phyloP scores from a whole-genome alignment of 2,888 invertebrate genomes.

The Hypomecis atomaria region DNA sequence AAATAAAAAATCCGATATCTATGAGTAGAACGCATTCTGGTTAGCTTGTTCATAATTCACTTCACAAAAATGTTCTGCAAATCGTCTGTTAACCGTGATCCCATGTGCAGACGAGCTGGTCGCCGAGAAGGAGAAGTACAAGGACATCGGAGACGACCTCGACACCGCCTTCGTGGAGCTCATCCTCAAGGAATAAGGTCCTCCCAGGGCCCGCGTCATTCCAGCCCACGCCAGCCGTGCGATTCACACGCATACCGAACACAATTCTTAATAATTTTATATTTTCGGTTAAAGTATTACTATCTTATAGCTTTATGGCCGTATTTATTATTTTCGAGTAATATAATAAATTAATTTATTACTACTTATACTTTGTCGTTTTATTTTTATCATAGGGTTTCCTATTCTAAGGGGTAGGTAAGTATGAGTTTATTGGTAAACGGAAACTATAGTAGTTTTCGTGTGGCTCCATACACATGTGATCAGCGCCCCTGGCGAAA shows the following conservation, averaged over 20 bases:
- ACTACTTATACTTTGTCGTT: slow-evolving; percentile 62
- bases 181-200: slow-evolving; percentile 88
- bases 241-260: slow-evolving; percentile 67
- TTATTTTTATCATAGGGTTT: slow-evolving; percentile 50
- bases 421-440: too few relatives aligned
- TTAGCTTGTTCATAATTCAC: too few relatives aligned
- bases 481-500: too few relatives aligned
- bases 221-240: slow-evolving; percentile 60
- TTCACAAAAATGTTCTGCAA: not conserved
- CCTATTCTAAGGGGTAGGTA: too few relatives aligned
- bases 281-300: slow-evolving; percentile 79
- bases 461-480: too few relatives aligned
- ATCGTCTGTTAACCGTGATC: slow-evolving; percentile 39
- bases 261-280: slow-evolving; percentile 79
- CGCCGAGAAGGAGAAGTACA: slow-evolving; percentile 99
- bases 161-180: slow-evolving; percentile 99
- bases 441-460: too few relatives aligned
- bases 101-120: slow-evolving; percentile 93
- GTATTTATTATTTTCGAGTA: slow-evolving; percentile 80
- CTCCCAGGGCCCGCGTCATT: slow-evolving; percentile 39
- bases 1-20: not conserved
- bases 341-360: slow-evolving; percentile 80
- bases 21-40: not conserved
- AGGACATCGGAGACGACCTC: slow-evolving; percentile 99
- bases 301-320: slow-evolving; percentile 77